Evolutionary conservation across 2,797 vertebrate species (phyloP), one percentile per base, ranked within the genome.

Genomic region (Bryconaethiops microstoma): DNA sequence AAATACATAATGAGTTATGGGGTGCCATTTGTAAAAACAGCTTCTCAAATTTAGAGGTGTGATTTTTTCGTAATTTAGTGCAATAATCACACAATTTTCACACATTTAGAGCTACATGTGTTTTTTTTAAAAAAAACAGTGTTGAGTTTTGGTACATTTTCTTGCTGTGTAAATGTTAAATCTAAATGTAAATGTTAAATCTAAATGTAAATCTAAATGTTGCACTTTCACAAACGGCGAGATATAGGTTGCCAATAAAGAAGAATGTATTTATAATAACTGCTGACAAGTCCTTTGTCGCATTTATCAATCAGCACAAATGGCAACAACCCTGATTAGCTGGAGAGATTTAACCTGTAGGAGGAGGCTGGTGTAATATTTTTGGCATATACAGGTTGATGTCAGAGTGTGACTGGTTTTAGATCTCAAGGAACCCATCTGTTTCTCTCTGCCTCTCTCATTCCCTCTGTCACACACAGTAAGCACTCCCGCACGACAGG

Each of bases 401-500:
- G 23, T 12, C 14, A 25, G 14, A 70, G 29, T 71, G 23, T 35
- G 48, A 17, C 48, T 39, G 2, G 19, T 21, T 21, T n/a, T 10
- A 67, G 7, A 19, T 40, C 39, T 42, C 39, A n/a, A 39, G 7
- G 16, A 16, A 65, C 35, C 29, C 3, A 10, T 74, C 55, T 62
- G 7, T 74, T 55, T 78, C 68, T 71, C 55, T 72, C 29, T 40
- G 14, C 7, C 55, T 45, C 55, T 62, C 39, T 59, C 19, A 13
- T 12, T 60, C 23, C 59, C 76, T 60, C 67, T 78, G 23, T 78
- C 40, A 19, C 50, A 19, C 67, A 67, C 67, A 12, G 7, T 50
- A 10, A 50, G 10, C 48, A 50, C 48, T 48, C 81, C 52, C 68
- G 74, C 40, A 52, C 59, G 76, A 52, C 73, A 75, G 71, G 81